Evolutionary conservation across 2,113 vertebrate genomes (phyloP).

Genomic region (Miniopterus natalensis): DNA sequence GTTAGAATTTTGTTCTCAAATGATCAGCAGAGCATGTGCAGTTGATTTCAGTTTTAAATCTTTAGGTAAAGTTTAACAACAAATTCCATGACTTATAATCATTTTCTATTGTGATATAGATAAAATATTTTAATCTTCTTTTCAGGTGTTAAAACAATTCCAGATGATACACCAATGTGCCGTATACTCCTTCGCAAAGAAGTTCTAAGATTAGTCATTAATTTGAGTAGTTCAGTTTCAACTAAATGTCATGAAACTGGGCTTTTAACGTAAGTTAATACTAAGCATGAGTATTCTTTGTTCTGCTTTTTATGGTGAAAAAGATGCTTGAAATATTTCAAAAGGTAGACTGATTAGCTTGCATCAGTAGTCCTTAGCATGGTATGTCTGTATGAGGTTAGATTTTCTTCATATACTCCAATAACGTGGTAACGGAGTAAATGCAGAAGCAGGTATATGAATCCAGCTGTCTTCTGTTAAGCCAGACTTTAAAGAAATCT

Average conservation of each 20-base stretch:
- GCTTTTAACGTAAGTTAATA: slow-evolving; percentile 94
- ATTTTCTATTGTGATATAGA: not conserved
- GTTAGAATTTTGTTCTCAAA: slow-evolving; percentile 21
- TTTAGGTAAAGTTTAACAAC: slow-evolving; percentile 41
- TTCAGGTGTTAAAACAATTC: slow-evolving; percentile 94
- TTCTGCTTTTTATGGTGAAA: slow-evolving; percentile 26
- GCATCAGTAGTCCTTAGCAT: not conserved
- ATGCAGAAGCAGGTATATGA: not conserved
- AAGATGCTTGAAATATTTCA: not conserved
- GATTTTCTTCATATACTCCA: not conserved
- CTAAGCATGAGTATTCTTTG: not conserved
- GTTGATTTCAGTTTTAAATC: not conserved
- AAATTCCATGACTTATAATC: not conserved
- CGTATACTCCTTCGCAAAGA: slow-evolving; percentile 97
- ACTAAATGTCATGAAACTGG: slow-evolving; percentile 99
- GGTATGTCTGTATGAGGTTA: not conserved
- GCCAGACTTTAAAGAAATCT: not conserved
- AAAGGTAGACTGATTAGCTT: not conserved
- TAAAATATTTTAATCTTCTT: slow-evolving; percentile 73
- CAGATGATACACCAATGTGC: slow-evolving; percentile 97
- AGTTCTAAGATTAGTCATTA: slow-evolving; percentile 96
- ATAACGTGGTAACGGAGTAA: not conserved
- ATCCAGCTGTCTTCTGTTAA: not conserved
- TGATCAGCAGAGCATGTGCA: not conserved
- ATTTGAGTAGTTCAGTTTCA: slow-evolving; percentile 98